A percentile compares a stretch with the other conserved stretches of the same genome.
phyloP scores from a whole-genome alignment of 2,113 vertebrate species.

The Sterrhoptilus dennistouni region DNA sequence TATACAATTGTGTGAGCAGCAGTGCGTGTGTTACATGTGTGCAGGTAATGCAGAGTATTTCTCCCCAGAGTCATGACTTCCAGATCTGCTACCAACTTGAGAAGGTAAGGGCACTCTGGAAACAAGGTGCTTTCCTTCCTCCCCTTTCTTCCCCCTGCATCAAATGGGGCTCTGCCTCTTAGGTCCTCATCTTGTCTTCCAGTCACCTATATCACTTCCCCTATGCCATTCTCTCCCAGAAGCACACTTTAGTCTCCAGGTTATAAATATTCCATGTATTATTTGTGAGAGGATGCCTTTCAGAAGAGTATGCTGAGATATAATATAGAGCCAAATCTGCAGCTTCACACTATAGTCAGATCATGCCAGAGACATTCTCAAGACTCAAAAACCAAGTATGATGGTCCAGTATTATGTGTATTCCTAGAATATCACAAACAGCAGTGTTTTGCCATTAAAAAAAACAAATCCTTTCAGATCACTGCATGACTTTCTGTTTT shows the following conservation, averaged over 20 bases:
- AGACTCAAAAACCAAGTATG: neutral
- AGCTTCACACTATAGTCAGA: neutral
- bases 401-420: neutral
- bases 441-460: neutral
- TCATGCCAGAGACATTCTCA: neutral
- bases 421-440: neutral
- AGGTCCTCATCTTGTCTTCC: neutral
- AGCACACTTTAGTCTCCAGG: neutral
- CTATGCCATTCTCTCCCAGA: neutral
- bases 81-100: neutral
- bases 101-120: neutral
- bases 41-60: neutral
- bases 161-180: neutral
- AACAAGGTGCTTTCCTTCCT: neutral
- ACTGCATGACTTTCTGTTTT: neutral
- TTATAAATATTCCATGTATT: neutral
- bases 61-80: neutral
- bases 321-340: neutral
- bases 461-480: neutral
- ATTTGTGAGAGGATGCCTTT: neutral
- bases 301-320: neutral
- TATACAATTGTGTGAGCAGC: neutral
- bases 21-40: neutral
- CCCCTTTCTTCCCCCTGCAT: neutral
- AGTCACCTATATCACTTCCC: neutral